Conservation (phyloP, 1,140 invertebrate genomes). For the Heliothis virescens region DNA sequence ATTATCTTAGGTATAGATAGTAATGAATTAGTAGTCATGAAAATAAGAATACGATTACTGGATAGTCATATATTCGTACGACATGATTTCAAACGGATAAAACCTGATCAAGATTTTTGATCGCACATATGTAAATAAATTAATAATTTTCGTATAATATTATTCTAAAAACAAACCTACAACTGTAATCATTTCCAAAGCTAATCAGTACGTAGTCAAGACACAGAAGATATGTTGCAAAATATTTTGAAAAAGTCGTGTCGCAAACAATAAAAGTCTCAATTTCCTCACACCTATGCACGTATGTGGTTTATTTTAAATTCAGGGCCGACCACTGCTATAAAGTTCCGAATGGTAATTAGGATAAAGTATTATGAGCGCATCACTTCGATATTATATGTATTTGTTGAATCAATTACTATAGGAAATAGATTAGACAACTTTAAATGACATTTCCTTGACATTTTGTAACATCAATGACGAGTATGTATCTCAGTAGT, state of each 20-base stretch:
- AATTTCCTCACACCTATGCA: slow-evolving; percentile 17
- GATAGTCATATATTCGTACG: no score
- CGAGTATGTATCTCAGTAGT: neutral
- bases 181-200: no score
- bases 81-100: no score
- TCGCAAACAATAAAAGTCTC: neutral
- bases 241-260: neutral
- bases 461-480: slow-evolving; percentile 21
- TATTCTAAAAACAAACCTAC: no score
- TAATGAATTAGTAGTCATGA: no score
- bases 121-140: no score
- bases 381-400: slow-evolving; percentile 23
- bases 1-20: no score
- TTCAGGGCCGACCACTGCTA: slow-evolving; percentile 32
- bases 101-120: no score
- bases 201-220: no score
- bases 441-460: slow-evolving; percentile 18
- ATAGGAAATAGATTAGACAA: slow-evolving; percentile 32
- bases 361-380: slow-evolving; percentile 15
- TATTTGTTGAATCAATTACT: slow-evolving; percentile 11
- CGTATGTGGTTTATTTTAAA: slow-evolving; percentile 25
- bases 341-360: slow-evolving; percentile 32
- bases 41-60: no score
- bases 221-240: no score
- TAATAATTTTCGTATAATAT: no score